These are phyloP conservation scores for Cetoscarus ocellatus DNA, from an alignment of 2,797 vertebrate species.

Conservation along the genomic window DNA sequence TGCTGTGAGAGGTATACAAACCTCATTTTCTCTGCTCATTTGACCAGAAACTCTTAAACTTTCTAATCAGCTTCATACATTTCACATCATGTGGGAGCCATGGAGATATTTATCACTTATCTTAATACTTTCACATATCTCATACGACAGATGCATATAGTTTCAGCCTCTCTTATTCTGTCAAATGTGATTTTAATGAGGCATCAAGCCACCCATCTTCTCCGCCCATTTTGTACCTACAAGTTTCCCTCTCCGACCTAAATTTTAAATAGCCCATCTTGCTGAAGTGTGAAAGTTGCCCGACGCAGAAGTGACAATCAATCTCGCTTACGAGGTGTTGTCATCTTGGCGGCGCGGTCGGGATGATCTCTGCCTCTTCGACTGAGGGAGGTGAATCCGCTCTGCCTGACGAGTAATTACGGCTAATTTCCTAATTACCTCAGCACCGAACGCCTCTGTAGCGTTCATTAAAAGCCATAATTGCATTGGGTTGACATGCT, in stretches of 20 bases:
- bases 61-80: background rate
- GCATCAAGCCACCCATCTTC: background rate
- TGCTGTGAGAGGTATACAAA: slow-evolving; percentile 19
- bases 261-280: slow-evolving; percentile 39
- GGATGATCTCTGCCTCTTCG: slow-evolving; percentile 67
- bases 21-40: background rate
- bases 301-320: slow-evolving; percentile 72
- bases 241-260: slow-evolving; percentile 46
- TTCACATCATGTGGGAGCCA: slow-evolving; percentile 14
- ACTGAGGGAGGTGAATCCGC: slow-evolving; percentile 71
- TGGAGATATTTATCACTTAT: slow-evolving; percentile 34
- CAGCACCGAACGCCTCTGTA: slow-evolving; percentile 69
- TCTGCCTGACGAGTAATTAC: slow-evolving; percentile 80
- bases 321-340: slow-evolving; percentile 76
- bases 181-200: slow-evolving; percentile 37
- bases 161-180: background rate
- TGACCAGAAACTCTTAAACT: slow-evolving; percentile 15
- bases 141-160: background rate
- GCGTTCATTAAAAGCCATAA: slow-evolving; percentile 85
- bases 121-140: slow-evolving; percentile 14
- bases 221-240: slow-evolving; percentile 13
- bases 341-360: slow-evolving; percentile 53
- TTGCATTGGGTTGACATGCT: slow-evolving; percentile 82
- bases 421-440: slow-evolving; percentile 84
- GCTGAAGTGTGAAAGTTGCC: slow-evolving; percentile 52